Evolutionary conservation across 1,140 invertebrate species (phyloP).

Genomic region (Notospermus geniculatus): DNA sequence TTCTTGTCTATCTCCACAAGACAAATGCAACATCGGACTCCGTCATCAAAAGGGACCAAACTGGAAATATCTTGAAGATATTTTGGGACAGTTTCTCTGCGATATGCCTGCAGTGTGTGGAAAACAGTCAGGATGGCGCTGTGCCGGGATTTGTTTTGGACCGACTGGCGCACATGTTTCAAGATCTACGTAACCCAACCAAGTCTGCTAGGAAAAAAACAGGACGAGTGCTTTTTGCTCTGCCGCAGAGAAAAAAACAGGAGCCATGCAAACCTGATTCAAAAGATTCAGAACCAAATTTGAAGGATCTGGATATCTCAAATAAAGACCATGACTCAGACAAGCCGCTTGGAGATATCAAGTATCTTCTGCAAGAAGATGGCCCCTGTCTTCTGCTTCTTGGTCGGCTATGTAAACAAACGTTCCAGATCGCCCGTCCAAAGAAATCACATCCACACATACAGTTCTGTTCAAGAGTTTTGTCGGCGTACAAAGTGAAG

Average conservation of each 20-base stretch:
- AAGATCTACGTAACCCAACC: neutral
- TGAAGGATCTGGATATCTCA: too few relatives aligned
- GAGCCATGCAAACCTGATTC: too few relatives aligned
- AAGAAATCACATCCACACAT: slow-evolving; percentile 7
- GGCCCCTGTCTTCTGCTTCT: neutral
- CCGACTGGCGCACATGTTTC: neutral
- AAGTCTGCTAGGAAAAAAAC: too few relatives aligned
- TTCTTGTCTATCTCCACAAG: slow-evolving; percentile 11
- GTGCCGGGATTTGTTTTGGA: neutral
- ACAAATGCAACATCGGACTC: slow-evolving; percentile 1
- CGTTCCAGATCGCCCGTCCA: neutral
- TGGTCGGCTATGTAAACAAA: neutral
- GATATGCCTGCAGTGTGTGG: slow-evolving; percentile 4
- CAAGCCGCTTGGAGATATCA: too few relatives aligned
- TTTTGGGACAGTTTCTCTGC: slow-evolving; percentile 12
- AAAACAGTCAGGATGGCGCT: neutral
- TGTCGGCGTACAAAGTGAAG: neutral
- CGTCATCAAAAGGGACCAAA: neutral
- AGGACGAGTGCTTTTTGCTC: too few relatives aligned
- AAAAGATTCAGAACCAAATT: too few relatives aligned
- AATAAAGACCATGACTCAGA: too few relatives aligned
- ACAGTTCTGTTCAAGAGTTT: neutral
- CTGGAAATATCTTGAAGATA: neutral
- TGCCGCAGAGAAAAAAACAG: too few relatives aligned
- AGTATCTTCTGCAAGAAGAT: neutral